phyloP scores from a whole-genome alignment of 2,888 invertebrate species.

The Danaus chrysippus region DNA sequence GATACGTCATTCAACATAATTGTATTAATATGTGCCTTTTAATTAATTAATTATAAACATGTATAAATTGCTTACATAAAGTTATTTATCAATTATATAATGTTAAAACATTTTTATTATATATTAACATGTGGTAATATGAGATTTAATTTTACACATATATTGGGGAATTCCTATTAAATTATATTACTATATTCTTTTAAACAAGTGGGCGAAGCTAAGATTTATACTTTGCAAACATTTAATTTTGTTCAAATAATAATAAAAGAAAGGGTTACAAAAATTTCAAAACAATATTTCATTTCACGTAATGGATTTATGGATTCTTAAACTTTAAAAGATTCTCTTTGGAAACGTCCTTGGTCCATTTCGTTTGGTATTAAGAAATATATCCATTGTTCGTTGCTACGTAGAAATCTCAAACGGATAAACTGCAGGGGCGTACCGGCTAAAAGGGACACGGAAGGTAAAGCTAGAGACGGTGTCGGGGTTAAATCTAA shows the following conservation, averaged over 20 bases:
- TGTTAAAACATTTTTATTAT: too few species aligned
- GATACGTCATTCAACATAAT: too few species aligned
- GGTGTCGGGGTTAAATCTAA: constrained; percentile 72
- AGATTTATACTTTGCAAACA: neutral
- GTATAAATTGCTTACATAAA: too few species aligned
- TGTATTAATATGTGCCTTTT: too few species aligned
- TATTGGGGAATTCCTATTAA: too few species aligned
- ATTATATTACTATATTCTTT: too few species aligned
- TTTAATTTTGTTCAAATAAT: neutral
- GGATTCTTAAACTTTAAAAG: neutral
- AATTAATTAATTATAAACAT: too few species aligned
- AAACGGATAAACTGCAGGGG: constrained; percentile 56
- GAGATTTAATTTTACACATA: too few species aligned
- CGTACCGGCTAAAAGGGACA: constrained; percentile 54
- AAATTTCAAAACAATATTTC: neutral
- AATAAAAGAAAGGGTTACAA: neutral
- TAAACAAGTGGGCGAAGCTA: too few species aligned
- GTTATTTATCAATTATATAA: too few species aligned
- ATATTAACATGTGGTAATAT: too few species aligned
- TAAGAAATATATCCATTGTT: constrained; percentile 51
- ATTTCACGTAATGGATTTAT: neutral
- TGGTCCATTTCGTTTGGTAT: constrained; percentile 43
- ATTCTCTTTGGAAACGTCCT: constrained; percentile 21
- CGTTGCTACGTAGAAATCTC: constrained; percentile 52
- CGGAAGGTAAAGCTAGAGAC: constrained; percentile 48